Base-by-base conservation (phyloP, 2,113 vertebrate species). In the Octodon degus region DNA sequence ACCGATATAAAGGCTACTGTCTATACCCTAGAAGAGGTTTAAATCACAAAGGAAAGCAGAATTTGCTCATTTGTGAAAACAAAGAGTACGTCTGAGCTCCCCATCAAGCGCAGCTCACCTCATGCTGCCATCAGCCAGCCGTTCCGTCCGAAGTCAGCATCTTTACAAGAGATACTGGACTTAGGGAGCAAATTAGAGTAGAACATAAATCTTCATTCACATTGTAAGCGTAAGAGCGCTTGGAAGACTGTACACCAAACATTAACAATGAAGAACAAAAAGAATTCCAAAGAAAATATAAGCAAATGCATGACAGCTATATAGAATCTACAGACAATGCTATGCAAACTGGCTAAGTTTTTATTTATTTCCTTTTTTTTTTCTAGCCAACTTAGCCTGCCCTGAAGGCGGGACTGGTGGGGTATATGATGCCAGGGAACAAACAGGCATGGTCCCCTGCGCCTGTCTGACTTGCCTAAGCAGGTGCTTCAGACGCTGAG, bases 271-370 rank as follows among this genome's bases (percentile, higher is more conserved):
- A 50, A 47, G 93, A 74, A 74, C 22, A 30, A 84, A 89, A 32
- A 88, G 3, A 82, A 77, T 62, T 76, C 47, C 63, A 95, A 92
- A 47, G 43, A 83, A 91, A 81, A 89, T 74, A 50, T 65, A 90
- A 93, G 58, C 32, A 96, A 74, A 87, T 91, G 12, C 37, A 84
- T 86, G 22, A 30, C 27, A 93, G 58, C 80, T 74, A 27, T 20
- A 77, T 50, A 91, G 65, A 53, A 43, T 76, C 27, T 27, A 17
- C 37, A 19, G 9, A 83, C 34, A 88, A 25, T 87, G 81, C 14
- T 50, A 50, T 32, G 47, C 25, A 84, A 84, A 85, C 32, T 74
- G 80, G 88, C 25, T 37, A 74, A 63, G 76, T 19, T 5, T 93
- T 93, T 89, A 14, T 50, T 50, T 50, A 50, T 50, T 50, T 50